Evolutionary conservation across 1,140 invertebrate genomes (phyloP), one percentile per base, ranked within the genome.

Genomic region (Megalopta genalis): DNA sequence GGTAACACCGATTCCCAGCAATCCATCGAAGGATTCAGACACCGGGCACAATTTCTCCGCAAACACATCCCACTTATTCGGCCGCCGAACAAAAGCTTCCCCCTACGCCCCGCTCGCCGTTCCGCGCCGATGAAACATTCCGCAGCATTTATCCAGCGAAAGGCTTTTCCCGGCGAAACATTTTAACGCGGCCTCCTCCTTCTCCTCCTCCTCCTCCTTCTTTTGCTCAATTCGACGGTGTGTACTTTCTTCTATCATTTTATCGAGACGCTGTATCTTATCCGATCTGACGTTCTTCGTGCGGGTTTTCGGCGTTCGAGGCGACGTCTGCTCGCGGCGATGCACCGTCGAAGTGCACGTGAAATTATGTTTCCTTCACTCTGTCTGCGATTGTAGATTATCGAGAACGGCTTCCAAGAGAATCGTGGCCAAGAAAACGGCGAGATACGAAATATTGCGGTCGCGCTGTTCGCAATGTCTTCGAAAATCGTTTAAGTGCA

Each of bases 231-330:
- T 32, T 32, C 32, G 32, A 32, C n/a, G 10, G 64, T 0, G 21
- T n/a, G 62, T 57, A 37, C 39, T 49, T 9, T 42, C 23, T 21
- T 4, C n/a, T 32, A 21, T 67, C 46, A 64, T 67, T 67, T 75
- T 57, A 67, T 52, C 32, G 62, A 74, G 37, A 63, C 32, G 25
- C 54, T 7, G 6, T 52, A 14, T 21, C 73, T 42, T 67, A 37
- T 75, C 57, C 25, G 32, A 2, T 10, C 12, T 16, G 18, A 42
- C n/a, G 49, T 70, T 70, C 37, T 42, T 72, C 64, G 71, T 72
- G 72, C 27, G 32, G 4, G 21, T 72, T 72, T 57, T 46, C 49
- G 32, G 46, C 9, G 0, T 1, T 18, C 7, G 59, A 46, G 14
- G 1, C 21, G 6, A 54, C n/a, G 21, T 63, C 32, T 49, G n/a